Evolutionary conservation across 2,888 invertebrate species (phyloP).

Genomic region (Polylopha cassiicola): DNA sequence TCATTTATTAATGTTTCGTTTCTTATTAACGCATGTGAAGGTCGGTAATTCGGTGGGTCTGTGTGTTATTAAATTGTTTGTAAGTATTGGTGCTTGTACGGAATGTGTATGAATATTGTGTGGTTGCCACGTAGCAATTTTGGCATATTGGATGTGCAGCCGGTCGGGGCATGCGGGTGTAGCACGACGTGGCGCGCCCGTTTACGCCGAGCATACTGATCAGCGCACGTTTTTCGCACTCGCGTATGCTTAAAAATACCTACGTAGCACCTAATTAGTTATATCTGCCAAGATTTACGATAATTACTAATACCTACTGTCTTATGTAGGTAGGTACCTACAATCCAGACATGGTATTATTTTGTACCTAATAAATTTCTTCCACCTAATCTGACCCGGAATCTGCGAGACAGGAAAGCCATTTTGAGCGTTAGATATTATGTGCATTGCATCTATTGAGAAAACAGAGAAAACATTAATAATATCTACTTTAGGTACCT

Average conservation of each 20-base stretch:
- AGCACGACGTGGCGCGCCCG: constrained; percentile 44
- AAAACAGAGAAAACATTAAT: too few species aligned
- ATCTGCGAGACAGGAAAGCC: too few species aligned
- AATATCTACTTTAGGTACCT: too few species aligned
- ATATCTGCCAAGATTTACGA: constrained; percentile 13
- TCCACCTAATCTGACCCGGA: too few species aligned
- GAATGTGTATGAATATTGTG: constrained; percentile 14
- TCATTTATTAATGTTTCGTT: not conserved
- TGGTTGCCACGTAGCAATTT: constrained; percentile 60
- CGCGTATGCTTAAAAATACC: constrained; percentile 11
- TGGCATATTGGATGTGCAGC: constrained; percentile 59
- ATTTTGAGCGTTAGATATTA: too few species aligned
- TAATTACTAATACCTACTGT: constrained; percentile 17
- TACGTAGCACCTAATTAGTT: too few species aligned
- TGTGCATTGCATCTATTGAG: too few species aligned
- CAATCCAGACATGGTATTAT: too few species aligned
- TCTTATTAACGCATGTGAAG: not conserved
- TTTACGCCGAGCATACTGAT: constrained; percentile 58
- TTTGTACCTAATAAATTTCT: too few species aligned
- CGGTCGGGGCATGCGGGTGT: constrained; percentile 34
- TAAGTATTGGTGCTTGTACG: constrained; percentile 16
- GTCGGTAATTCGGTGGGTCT: constrained; percentile 1
- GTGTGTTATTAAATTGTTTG: constrained; percentile 28
- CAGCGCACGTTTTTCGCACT: constrained; percentile 23
- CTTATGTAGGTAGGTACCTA: too few species aligned